Percentiles rank a stretch among this genome's conserved stretches.
Evolutionary conservation across 2,888 invertebrate species (phyloP).

Genomic region (Synergus japonicus): DNA sequence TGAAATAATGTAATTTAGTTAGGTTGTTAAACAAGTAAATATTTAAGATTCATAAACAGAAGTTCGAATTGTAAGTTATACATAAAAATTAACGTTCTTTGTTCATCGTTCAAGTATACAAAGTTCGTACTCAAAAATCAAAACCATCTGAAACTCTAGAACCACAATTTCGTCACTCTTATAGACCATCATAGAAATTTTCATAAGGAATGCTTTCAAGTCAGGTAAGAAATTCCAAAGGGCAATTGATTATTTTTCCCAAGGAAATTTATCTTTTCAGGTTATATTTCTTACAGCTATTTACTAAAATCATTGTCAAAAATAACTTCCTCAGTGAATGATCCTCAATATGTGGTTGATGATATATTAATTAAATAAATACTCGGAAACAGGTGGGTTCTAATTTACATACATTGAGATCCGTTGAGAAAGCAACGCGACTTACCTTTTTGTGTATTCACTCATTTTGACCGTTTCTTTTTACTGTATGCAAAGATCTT

Average conservation of each 20-base stretch:
- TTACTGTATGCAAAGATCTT: not conserved
- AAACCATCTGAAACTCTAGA: not conserved
- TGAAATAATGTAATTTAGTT: too few species aligned
- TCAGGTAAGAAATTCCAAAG: not conserved
- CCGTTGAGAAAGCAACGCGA: constrained; percentile 24
- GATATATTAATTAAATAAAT: not conserved
- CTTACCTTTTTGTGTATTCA: constrained; percentile 24
- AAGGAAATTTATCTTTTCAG: not conserved
- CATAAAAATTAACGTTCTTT: not conserved
- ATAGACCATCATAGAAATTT: not conserved
- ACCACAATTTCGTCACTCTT: not conserved
- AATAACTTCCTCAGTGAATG: constrained; percentile 21
- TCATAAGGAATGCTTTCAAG: not conserved
- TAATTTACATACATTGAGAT: not conserved
- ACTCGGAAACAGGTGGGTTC: not conserved
- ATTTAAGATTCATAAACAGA: not conserved
- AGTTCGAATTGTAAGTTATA: not conserved
- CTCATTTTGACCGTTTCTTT: constrained; percentile 14
- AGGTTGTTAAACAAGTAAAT: not conserved
- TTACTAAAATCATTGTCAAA: constrained; percentile 25
- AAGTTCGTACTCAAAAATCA: not conserved
- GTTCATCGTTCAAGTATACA: not conserved
- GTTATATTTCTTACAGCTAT: not conserved
- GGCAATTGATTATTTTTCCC: not conserved
- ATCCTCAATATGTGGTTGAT: not conserved